These are phyloP conservation scores for Centropyge bicolor DNA, from an alignment of 2,797 vertebrate genomes.

Conservation along the genomic window DNA sequence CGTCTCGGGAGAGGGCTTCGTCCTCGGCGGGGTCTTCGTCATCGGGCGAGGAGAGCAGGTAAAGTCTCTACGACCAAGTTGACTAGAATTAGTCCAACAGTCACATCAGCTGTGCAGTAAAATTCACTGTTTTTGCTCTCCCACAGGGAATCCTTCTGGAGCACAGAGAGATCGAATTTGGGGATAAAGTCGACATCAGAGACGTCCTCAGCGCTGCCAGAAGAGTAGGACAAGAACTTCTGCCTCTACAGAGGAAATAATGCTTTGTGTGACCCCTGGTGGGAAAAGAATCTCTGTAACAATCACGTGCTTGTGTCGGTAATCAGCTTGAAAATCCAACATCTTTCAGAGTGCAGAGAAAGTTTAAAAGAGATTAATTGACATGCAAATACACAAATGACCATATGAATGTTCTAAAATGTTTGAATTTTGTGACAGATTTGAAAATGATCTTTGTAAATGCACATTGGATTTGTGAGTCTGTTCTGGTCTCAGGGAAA, in stretches of 20 bases:
- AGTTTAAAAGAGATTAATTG: neutral
- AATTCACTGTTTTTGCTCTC: neutral
- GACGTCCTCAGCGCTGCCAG: slow-evolving; percentile 89
- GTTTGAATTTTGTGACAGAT: neutral
- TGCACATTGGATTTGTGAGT: neutral
- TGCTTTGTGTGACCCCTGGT: neutral
- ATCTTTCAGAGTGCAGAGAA: neutral
- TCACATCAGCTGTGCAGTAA: neutral
- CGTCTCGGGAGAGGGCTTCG: slow-evolving; percentile 91
- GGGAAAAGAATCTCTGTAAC: neutral
- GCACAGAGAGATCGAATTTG: slow-evolving; percentile 94
- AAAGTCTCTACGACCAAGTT: neutral
- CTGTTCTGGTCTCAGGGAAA: slow-evolving; percentile 7
- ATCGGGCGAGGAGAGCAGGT: slow-evolving; percentile 91
- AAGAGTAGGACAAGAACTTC: slow-evolving; percentile 80
- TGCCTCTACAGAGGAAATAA: slow-evolving; percentile 52
- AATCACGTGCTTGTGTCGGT: neutral
- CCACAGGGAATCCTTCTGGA: slow-evolving; percentile 92
- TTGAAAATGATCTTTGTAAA: neutral
- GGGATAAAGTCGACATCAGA: slow-evolving; percentile 89
- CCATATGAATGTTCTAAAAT: neutral
- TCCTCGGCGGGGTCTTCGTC: slow-evolving; percentile 93
- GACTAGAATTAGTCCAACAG: neutral
- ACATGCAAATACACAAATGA: neutral
- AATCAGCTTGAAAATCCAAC: neutral